These are phyloP conservation scores for honey bee (Apis mellifera) DNA, from an alignment of 1,140 invertebrate species.

Conservation along the genomic window DNA sequence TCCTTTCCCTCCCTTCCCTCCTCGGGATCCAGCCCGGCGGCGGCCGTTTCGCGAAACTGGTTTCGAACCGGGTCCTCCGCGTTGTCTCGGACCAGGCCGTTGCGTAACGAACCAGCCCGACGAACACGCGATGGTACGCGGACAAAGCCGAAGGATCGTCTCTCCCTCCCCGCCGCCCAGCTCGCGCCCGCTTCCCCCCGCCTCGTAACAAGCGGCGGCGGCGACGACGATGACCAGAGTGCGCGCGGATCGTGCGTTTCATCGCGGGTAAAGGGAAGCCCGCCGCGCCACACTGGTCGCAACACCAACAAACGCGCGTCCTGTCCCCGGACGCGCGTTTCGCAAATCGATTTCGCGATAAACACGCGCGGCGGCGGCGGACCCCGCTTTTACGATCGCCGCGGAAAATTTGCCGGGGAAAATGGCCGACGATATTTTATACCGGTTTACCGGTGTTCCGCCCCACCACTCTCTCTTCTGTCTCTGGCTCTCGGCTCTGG, in stretches of 20 bases:
- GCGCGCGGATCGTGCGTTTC: constrained; percentile 37
- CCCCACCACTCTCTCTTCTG: neutral
- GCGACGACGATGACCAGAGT: constrained; percentile 39
- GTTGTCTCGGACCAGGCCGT: constrained; percentile 57
- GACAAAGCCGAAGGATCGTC: constrained; percentile 17
- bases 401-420: constrained; percentile 43
- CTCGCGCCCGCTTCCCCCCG: neutral
- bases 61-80: constrained; percentile 68
- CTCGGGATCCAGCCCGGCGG: constrained; percentile 35
- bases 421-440: constrained; percentile 35
- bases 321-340: constrained; percentile 33
- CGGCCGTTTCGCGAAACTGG: constrained; percentile 69
- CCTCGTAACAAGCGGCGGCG: constrained; percentile 10
- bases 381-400: constrained; percentile 37
- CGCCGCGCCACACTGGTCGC: no score
- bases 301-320: neutral
- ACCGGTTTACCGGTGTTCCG: constrained; percentile 16
- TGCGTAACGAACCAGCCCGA: constrained; percentile 66
- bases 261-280: neutral
- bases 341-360: constrained; percentile 63
- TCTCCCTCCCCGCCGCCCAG: neutral
- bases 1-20: constrained; percentile 22
- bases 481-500: no score
- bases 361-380: constrained; percentile 17
- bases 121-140: constrained; percentile 48